Conservation (phyloP, 2,888 invertebrate genomes). For the Corbicula japonica region DNA sequence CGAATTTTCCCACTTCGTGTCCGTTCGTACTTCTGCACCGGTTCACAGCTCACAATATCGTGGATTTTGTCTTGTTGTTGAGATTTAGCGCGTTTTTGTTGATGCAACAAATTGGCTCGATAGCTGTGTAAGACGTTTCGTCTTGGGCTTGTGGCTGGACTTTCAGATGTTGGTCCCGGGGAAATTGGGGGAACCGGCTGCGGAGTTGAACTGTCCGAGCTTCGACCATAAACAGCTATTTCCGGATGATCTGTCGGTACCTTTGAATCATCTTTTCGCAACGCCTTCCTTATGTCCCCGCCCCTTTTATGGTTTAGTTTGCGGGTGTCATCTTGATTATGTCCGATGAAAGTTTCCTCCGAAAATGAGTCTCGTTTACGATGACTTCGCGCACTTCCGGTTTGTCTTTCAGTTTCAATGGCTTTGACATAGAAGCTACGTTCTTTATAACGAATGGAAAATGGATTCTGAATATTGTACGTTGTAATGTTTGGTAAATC, state of each 20-base stretch:
- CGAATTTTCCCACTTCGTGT: constrained; percentile 35
- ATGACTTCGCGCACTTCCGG: constrained; percentile 14
- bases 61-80: constrained; percentile 28
- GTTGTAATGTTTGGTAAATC: constrained; percentile 23
- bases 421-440: constrained; percentile 50
- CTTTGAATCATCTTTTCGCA: not conserved
- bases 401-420: not conserved
- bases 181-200: constrained; percentile 46
- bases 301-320: not conserved
- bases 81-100: constrained; percentile 33
- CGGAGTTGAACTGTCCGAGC: constrained; percentile 21
- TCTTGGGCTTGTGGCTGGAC: constrained; percentile 5
- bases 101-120: not conserved
- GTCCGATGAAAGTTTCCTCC: no score
- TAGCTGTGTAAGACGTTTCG: not conserved
- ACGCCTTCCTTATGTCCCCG: constrained; percentile 21
- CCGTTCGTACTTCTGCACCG: constrained; percentile 50
- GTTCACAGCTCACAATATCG: constrained; percentile 33
- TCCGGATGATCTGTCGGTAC: constrained; percentile 13
- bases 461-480: constrained; percentile 47
- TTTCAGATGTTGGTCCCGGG: constrained; percentile 1
- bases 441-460: constrained; percentile 49
- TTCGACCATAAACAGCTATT: constrained; percentile 56
- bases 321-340: no score
- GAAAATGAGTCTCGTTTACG: no score